Base-by-base conservation (phyloP, 2,113 vertebrate species). In the Takifugu flavidus region DNA sequence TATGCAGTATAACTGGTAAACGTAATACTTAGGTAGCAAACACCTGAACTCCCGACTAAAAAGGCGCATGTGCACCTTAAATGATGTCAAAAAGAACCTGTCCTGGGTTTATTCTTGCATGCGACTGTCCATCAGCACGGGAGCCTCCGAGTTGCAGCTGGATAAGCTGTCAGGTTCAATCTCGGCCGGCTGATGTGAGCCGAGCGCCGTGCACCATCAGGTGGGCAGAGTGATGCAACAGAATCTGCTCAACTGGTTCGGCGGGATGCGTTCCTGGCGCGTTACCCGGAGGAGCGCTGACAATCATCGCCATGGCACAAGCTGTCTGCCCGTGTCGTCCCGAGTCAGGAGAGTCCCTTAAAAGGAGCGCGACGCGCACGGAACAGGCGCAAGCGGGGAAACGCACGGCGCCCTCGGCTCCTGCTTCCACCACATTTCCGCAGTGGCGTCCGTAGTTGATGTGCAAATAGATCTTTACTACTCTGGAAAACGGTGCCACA, bases 161-260 rank as follows among this genome's bases (percentile, higher is more conserved):
- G 44, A 63, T 65, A 69, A 46, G 74, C 53, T 54, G 69, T 66
- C 78, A 63, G 10, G 57, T 63, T 68, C 56, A 27, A 72, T 43
- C 59, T 28, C 6, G 13, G n/a, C 39, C 34, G 56, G 2, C 62
- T 51, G 71, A 77, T 53, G 74, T 67, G 81, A 72, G 79, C 25
- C 1, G 27, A 51, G 67, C 4, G 26, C 65, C 13, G 53, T 56
- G 67, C 77, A 74, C 76, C 70, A 68, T 82, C 75, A 88, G 85
- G 83, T 85, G 83, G 79, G 75, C 66, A 76, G 46, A 45, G 74
- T 75, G 75, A 79, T 73, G 79, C 59, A 86, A 87, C 56, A 76
- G 65, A 82, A 64, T 77, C 74, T 70, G 84, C 77, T 86, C 75
- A 73, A 82, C 87, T 86, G 84, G 87, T 86, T 87, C 83, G 65